Evolutionary conservation across 2,888 invertebrate species (phyloP).

Genomic region (Entomobrya proxima): DNA sequence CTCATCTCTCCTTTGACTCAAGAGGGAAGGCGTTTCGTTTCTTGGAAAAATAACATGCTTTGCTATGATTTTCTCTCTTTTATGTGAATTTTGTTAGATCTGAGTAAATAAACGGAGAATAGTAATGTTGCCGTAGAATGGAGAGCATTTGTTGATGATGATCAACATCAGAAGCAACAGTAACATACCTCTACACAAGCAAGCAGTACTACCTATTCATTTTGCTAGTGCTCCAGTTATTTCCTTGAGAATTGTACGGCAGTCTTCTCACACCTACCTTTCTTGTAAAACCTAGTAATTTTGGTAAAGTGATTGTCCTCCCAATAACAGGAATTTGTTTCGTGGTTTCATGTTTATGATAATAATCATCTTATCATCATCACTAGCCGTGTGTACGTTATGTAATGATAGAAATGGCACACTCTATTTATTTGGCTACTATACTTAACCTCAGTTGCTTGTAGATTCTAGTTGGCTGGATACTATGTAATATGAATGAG

Average conservation of each 20-base stretch:
- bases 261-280: conserved; percentile 62
- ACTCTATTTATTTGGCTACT: conserved; percentile 45
- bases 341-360: conserved; percentile 65
- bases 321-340: conserved; percentile 66
- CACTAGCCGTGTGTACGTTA: conserved; percentile 46
- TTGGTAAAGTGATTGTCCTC: conserved; percentile 67
- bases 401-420: conserved; percentile 49
- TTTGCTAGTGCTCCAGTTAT: conserved; percentile 57
- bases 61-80: conserved; percentile 59
- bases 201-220: not conserved
- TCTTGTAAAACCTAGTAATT: conserved; percentile 65
- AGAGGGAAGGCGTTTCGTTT: conserved; percentile 68
- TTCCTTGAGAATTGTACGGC: conserved; percentile 35
- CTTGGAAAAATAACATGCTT: conserved; percentile 67
- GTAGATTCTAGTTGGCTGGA: not conserved
- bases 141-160: conserved; percentile 53
- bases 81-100: conserved; percentile 52
- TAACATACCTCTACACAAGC: not conserved
- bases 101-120: conserved; percentile 62
- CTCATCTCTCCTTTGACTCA: conserved; percentile 46
- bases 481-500: not conserved
- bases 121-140: not conserved
- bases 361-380: conserved; percentile 58
- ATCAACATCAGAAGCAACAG: conserved; percentile 32
- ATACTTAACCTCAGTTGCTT: conserved; percentile 25